Conservation (phyloP, 2,113 vertebrate genomes). For the Myiozetetes cayanensis region DNA sequence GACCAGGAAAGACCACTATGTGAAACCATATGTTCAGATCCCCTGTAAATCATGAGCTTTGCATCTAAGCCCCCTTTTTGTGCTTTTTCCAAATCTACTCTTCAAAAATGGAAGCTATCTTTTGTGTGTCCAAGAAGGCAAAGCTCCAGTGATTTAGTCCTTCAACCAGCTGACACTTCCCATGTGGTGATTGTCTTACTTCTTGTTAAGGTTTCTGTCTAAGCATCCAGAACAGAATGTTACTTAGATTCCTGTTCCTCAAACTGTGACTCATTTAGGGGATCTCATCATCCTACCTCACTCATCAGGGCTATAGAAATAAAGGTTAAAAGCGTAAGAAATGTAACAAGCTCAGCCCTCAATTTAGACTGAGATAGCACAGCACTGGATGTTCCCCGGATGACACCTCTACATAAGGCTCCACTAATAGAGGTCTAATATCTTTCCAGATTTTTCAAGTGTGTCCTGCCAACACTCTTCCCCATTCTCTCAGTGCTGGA, state of each 20-base stretch:
- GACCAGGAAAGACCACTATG: neutral
- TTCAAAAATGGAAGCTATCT: neutral
- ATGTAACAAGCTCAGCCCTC: neutral
- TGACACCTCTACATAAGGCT: neutral
- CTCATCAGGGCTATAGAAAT: neutral
- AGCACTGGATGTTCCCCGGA: neutral
- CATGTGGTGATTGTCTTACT: neutral
- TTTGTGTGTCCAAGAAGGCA: neutral
- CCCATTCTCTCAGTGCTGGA: neutral
- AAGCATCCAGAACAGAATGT: constrained; percentile 31
- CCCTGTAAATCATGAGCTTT: neutral
- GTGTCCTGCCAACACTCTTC: neutral
- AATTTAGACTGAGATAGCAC: neutral
- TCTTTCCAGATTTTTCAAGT: neutral
- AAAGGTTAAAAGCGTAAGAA: constrained; percentile 1
- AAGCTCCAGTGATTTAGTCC: neutral
- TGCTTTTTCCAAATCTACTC: neutral
- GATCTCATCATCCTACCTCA: neutral
- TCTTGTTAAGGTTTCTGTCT: neutral
- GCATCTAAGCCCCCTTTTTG: neutral
- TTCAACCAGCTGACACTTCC: neutral
- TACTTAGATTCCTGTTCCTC: neutral
- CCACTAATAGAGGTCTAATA: neutral
- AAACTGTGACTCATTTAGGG: neutral
- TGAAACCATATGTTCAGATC: neutral